phyloP scores from a whole-genome alignment of 1,140 invertebrate species.

The Caenorhabditis briggsae region DNA sequence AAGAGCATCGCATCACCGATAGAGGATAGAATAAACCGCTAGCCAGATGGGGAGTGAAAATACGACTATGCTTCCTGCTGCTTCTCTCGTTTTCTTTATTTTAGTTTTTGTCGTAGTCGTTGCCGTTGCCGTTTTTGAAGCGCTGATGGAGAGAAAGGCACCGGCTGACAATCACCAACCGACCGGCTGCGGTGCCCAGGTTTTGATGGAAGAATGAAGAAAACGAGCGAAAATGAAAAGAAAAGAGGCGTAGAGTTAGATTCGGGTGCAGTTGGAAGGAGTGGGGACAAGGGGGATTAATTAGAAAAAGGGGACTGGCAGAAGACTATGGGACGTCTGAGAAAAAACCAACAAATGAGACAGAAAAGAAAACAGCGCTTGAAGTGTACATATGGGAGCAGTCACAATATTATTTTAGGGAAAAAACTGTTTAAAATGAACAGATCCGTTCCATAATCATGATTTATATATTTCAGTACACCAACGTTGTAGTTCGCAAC shows the following conservation, averaged over 20 bases:
- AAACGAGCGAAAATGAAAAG: conserved; percentile 34
- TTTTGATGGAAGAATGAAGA: conserved; percentile 42
- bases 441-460: too few species aligned
- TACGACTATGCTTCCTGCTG: conserved; percentile 21
- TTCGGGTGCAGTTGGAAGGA: conserved; percentile 43
- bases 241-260: conserved; percentile 34
- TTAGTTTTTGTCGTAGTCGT: conserved; percentile 16
- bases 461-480: neutral
- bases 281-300: conserved; percentile 24
- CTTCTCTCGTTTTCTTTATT: conserved; percentile 48
- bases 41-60: neutral
- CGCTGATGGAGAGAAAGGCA: conserved; percentile 43
- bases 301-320: conserved; percentile 7
- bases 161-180: neutral
- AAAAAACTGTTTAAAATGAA: too few species aligned
- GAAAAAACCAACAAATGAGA: too few species aligned
- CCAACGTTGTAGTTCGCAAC: neutral
- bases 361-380: neutral
- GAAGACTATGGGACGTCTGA: neutral
- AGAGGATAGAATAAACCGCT: neutral
- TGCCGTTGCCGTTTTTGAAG: conserved; percentile 14
- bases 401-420: too few species aligned
- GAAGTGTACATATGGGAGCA: neutral
- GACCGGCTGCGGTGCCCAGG: neutral
- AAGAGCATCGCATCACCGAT: conserved; percentile 23